These are phyloP conservation scores for Miltochrista miniata DNA, from an alignment of 2,888 invertebrate species.

Conservation along the genomic window DNA sequence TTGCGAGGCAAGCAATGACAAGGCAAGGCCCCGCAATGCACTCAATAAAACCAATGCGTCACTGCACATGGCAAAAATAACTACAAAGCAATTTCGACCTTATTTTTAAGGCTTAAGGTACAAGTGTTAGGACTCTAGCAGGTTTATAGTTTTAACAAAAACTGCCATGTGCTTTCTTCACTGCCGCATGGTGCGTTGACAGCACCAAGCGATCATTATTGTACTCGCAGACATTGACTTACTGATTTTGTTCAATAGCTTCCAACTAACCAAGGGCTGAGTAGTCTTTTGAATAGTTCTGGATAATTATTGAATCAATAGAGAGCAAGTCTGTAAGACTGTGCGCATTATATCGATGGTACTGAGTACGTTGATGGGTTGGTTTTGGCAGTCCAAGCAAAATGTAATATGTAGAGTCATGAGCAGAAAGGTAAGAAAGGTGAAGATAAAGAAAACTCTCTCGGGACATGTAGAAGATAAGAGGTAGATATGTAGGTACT, in stretches of 20 bases:
- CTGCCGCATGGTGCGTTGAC: conserved; percentile 75
- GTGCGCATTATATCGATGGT: neutral
- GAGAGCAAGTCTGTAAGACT: conserved; percentile 9
- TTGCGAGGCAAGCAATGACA: conserved; percentile 82
- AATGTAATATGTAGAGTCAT: too few relatives aligned
- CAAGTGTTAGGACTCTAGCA: conserved; percentile 8
- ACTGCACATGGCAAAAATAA: conserved; percentile 17
- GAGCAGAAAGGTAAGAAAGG: too few relatives aligned
- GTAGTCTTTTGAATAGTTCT: conserved; percentile 22
- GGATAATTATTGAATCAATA: conserved; percentile 20
- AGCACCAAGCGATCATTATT: conserved; percentile 67
- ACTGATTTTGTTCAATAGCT: conserved; percentile 59
- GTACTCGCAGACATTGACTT: conserved; percentile 61
- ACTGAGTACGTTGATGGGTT: neutral
- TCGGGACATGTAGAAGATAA: too few relatives aligned
- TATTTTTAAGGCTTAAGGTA: conserved; percentile 26
- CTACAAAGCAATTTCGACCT: conserved; percentile 29
- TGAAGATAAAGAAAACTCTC: too few relatives aligned
- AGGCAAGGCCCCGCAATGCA: conserved; percentile 68
- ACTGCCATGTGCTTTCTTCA: conserved; percentile 72
- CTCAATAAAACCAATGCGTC: conserved; percentile 45
- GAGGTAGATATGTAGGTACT: too few relatives aligned
- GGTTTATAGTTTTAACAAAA: conserved; percentile 48
- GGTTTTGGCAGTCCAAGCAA: too few relatives aligned
- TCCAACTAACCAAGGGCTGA: conserved; percentile 25